Evolutionary conservation across 2,113 vertebrate species (phyloP), one percentile per base, ranked within the genome.

Genomic region (Nerophis lumbriciformis): DNA sequence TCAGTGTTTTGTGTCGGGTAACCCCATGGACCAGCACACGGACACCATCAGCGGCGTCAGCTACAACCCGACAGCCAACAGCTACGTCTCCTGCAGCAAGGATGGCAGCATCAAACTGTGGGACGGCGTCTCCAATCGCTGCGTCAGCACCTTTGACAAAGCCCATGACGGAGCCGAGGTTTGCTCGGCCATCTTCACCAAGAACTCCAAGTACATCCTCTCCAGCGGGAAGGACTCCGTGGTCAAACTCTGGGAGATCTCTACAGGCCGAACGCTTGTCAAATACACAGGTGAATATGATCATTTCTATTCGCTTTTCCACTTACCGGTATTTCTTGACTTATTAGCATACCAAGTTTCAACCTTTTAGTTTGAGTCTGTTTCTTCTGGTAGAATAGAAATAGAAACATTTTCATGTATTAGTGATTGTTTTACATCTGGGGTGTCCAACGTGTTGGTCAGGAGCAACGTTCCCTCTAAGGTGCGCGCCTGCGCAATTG

Each of bases 201-300:
- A 98, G 80, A 99, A 99, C 75, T 98, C 96, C 21, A 99, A 99
- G 63, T 99, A 99, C 71, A 93, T 99, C 73, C 88, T 99, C 69
- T 98, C 96, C 56, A 98, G 94, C 49, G 97, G 97, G 59, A 99
- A 99, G 77, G 97, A 99, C 90, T 99, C 95, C 0, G 94, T 99
- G 75, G 95, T 94, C 52, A 98, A 97, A 65, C 93, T 99, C 5
- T 99, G 97, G 97, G 97, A 99, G 81, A 97, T 99, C 66, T 99
- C 96, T 10, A 97, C 97, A 0, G 95, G 97, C 7, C 89, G 97
- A 16, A 97, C 94, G 0, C 82, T 99, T 72, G 95, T 99, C 73
- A 96, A 98, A 55, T 99, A 99, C 89, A 99, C 97, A 74, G 97
- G 96, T 99, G 85, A 65, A 73, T 5, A 54, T 14, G 10, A 35